Evolutionary conservation across 2,113 vertebrate genomes (phyloP), one percentile per base, ranked within the genome.

Genomic region (Salvelinus namaycush): DNA sequence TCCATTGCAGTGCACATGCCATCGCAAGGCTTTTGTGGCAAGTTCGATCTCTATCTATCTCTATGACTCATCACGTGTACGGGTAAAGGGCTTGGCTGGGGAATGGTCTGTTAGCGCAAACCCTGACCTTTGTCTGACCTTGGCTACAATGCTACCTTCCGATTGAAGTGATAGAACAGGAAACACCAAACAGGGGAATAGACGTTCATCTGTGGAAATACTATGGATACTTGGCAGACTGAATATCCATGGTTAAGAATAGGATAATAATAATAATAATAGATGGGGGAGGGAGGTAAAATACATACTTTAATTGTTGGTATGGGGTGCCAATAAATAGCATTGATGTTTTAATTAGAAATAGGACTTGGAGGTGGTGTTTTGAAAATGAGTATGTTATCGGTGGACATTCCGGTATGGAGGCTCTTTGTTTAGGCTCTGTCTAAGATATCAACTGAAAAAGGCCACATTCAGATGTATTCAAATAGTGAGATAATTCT

Each of bases 131-230:
- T 27, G 39, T 29, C 54, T 72, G 16, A 77, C 65, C 68, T 68
- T 76, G 70, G 68, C 59, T 51, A 65, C 51, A 24, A 59, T 57
- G 39, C 62, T 62, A 39, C 68, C 60, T 76, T 22, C 68, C 48
- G 4, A 44, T 22, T 64, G 11, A 67, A 57, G 62, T 54, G 48
- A 70, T 20, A 66, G 3, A 54, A 22, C 62, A 76, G 60, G 29
- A 81, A 82, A 20, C 77, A 1, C 20, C 5, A 60, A 51, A 62
- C 68, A 24, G 59, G 44, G 26, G 16, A 0, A 54, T 13, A 69
- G 66, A 78, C 39, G 80, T 68, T 73, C 67, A 49, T 16, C 68
- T 54, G 31, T 70, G 66, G 20, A 68, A 76, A 76, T 5, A 66
- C 44, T 9, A 62, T 57, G 3, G 73, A 4, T 7, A 27, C 22